Evolutionary conservation across 1,140 invertebrate genomes (phyloP).

Genomic region (Globodera ellingtonae): DNA sequence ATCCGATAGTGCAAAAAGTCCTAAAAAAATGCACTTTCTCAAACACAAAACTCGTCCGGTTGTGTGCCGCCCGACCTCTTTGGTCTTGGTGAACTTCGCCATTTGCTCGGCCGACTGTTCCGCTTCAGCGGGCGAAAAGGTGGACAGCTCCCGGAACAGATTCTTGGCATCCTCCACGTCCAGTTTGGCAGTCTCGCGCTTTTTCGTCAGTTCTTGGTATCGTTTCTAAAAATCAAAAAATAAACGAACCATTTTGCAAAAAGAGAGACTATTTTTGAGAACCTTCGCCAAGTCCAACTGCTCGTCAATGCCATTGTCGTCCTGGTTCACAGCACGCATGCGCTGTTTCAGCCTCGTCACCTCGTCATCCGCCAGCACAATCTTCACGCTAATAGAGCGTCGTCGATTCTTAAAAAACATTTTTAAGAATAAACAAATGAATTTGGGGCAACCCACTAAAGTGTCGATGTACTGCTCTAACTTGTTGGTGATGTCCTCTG

Average conservation of each 20-base stretch:
- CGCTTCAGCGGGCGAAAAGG: background rate
- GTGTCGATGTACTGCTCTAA: constrained; percentile 41
- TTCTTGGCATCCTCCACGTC: constrained; percentile 3
- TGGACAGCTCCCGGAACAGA: background rate
- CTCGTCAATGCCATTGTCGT: background rate
- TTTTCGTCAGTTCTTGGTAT: background rate
- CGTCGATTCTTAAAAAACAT: background rate
- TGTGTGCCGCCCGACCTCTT: background rate
- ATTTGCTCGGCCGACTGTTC: background rate
- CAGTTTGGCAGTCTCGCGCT: background rate
- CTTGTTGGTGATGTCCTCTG: constrained; percentile 14
- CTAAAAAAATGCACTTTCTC: constrained; percentile 13
- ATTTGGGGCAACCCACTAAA: constrained; percentile 5
- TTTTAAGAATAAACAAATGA: background rate
- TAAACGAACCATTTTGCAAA: background rate
- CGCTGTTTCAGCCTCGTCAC: background rate
- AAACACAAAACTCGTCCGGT: no score
- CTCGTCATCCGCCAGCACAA: constrained; percentile 4
- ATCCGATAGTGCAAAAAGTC: constrained; percentile 41
- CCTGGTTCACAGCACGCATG: background rate
- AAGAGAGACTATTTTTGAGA: background rate
- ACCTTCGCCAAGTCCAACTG: background rate
- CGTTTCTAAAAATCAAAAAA: background rate
- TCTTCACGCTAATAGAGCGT: background rate
- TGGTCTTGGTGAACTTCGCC: background rate